Conservation (phyloP, 2,797 vertebrate genomes). For the Tympanoctomys barrerae region DNA sequence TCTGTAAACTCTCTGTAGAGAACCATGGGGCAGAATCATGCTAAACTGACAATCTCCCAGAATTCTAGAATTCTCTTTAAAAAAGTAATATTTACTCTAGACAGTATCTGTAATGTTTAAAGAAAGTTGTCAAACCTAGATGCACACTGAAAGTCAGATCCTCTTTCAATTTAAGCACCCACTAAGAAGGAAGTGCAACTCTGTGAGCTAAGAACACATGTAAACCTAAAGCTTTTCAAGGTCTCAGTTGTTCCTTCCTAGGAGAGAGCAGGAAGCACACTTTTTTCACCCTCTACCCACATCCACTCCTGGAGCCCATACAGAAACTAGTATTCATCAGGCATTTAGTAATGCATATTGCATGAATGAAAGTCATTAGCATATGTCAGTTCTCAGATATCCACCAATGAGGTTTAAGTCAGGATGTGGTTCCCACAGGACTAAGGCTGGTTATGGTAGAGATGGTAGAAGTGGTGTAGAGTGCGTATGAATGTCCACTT, state of each 20-base stretch:
- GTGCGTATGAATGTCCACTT: neutral
- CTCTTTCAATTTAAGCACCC: neutral
- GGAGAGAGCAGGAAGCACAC: neutral
- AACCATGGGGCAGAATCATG: neutral
- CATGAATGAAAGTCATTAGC: neutral
- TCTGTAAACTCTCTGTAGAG: slow-evolving; percentile 22
- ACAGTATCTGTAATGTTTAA: neutral
- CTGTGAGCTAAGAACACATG: neutral
- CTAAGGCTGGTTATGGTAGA: neutral
- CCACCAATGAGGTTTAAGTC: neutral
- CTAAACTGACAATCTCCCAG: slow-evolving; percentile 13
- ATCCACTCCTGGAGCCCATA: neutral
- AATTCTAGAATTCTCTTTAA: neutral
- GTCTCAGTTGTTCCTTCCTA: slow-evolving; percentile 4
- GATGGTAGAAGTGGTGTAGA: neutral
- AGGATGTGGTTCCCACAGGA: neutral
- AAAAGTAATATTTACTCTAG: neutral
- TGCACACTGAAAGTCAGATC: neutral
- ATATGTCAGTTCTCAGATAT: neutral
- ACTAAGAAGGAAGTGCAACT: neutral
- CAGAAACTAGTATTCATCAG: neutral
- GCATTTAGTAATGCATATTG: neutral
- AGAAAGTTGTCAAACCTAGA: neutral
- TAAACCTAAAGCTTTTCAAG: neutral
- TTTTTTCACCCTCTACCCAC: neutral